Conservation (phyloP, 1,140 invertebrate genomes). For the Drosophila virilis region DNA sequence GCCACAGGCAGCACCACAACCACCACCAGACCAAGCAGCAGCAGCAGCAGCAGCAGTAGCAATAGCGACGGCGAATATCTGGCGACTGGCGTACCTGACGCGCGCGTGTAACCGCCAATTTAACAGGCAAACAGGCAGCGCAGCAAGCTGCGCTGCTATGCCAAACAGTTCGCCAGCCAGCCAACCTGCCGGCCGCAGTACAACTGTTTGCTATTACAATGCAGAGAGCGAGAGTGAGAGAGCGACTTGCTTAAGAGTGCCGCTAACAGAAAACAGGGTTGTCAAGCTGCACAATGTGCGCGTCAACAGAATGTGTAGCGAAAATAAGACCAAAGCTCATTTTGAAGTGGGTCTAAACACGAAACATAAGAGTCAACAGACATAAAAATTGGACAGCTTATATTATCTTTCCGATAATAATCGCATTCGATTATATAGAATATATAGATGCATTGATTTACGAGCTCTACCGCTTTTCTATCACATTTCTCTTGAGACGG, state of each 20-base stretch:
- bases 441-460: too few relatives aligned
- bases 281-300: slow-evolving; percentile 10
- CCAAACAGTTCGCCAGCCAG: slow-evolving; percentile 4
- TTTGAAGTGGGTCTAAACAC: too few relatives aligned
- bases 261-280: slow-evolving; percentile 35
- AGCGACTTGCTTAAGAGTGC: background rate
- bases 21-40: slow-evolving; percentile 15
- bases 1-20: slow-evolving; percentile 35
- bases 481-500: too few relatives aligned
- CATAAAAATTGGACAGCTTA: too few relatives aligned
- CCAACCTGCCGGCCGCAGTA: slow-evolving; percentile 41
- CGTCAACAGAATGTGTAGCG: background rate
- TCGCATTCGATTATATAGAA: too few relatives aligned
- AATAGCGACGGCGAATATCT: slow-evolving; percentile 31
- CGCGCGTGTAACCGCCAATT: slow-evolving; percentile 84
- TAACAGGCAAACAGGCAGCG: slow-evolving; percentile 79
- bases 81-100: slow-evolving; percentile 64
- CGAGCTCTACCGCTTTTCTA: too few relatives aligned
- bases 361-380: too few relatives aligned
- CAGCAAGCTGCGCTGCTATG: slow-evolving; percentile 52
- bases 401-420: too few relatives aligned
- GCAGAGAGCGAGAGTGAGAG: slow-evolving; percentile 26
- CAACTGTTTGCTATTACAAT: slow-evolving; percentile 27
- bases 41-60: slow-evolving; percentile 5
- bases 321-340: background rate